These are phyloP conservation scores for Carassius carassius DNA, from an alignment of 2,113 vertebrate species.

Conservation along the genomic window DNA sequence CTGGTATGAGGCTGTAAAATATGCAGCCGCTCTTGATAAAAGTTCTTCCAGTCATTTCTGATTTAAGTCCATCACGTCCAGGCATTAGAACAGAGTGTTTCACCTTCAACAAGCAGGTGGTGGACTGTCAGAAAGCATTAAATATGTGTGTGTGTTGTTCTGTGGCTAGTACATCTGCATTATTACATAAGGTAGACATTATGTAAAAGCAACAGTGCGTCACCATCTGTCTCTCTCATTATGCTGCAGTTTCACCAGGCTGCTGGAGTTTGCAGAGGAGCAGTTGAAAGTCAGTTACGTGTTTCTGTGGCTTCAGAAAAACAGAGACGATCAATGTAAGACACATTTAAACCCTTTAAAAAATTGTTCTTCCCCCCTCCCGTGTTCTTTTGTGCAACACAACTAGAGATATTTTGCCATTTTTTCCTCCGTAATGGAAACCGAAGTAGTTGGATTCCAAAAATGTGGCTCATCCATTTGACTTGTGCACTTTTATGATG, in stretches of 20 bases:
- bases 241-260: slow-evolving; percentile 84
- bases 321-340: slow-evolving; percentile 94
- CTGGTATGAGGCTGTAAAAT: neutral
- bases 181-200: slow-evolving; percentile 68
- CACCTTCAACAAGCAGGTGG: slow-evolving; percentile 5
- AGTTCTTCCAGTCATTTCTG: slow-evolving; percentile 5
- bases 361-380: neutral
- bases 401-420: neutral
- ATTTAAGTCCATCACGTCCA: neutral
- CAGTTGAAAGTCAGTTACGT: slow-evolving; percentile 93
- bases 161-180: slow-evolving; percentile 59
- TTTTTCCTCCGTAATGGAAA: neutral
- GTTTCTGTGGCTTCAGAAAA: slow-evolving; percentile 96
- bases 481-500: neutral
- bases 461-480: neutral
- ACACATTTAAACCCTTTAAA: neutral
- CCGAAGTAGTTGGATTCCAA: neutral
- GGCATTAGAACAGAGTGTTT: slow-evolving; percentile 12
- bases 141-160: slow-evolving; percentile 43
- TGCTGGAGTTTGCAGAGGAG: slow-evolving; percentile 95
- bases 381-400: neutral
- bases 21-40: neutral
- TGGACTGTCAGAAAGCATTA: slow-evolving; percentile 15
- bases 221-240: slow-evolving; percentile 41
- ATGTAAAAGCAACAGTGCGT: slow-evolving; percentile 63